A percentile compares a stretch with the other conserved stretches of the same genome.
Conservation (phyloP, 2,113 vertebrate species). For the Psilopogon haemacephalus region DNA sequence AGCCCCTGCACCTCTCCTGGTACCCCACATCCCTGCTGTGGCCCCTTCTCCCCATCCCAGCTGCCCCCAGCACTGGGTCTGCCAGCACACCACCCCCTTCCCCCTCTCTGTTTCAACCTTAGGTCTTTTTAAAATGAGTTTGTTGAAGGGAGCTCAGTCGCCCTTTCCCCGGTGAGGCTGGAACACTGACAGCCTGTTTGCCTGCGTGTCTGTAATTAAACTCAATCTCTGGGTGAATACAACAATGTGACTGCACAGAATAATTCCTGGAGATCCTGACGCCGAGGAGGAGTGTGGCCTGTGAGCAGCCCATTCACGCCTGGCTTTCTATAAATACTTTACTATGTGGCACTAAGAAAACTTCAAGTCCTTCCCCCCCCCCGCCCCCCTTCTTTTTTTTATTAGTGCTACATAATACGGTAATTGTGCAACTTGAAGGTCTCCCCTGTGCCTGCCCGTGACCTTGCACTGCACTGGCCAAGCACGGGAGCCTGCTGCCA, state of each 20-base stretch:
- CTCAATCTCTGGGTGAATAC: constrained; percentile 68
- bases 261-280: constrained; percentile 74
- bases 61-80: neutral
- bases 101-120: neutral
- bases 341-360: constrained; percentile 83
- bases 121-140: constrained; percentile 34
- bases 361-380: constrained; percentile 67
- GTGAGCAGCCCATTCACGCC: constrained; percentile 68
- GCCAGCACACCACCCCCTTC: neutral
- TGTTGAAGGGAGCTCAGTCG: constrained; percentile 62
- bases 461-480: constrained; percentile 23
- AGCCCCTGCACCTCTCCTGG: fast-evolving
- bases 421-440: constrained; percentile 77
- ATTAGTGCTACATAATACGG: constrained; percentile 80
- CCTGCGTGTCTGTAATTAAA: constrained; percentile 61
- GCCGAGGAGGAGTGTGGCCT: constrained; percentile 69
- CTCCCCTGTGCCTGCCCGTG: constrained; percentile 69
- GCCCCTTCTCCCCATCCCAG: neutral
- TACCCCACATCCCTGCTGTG: neutral
- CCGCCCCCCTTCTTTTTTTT: constrained; percentile 66
- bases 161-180: constrained; percentile 51
- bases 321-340: constrained; percentile 84
- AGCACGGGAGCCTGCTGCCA: neutral
- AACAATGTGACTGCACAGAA: constrained; percentile 74
- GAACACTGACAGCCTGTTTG: constrained; percentile 71